phyloP scores from a whole-genome alignment of 2,888 invertebrate genomes.

The Pilophorus perplexus region DNA sequence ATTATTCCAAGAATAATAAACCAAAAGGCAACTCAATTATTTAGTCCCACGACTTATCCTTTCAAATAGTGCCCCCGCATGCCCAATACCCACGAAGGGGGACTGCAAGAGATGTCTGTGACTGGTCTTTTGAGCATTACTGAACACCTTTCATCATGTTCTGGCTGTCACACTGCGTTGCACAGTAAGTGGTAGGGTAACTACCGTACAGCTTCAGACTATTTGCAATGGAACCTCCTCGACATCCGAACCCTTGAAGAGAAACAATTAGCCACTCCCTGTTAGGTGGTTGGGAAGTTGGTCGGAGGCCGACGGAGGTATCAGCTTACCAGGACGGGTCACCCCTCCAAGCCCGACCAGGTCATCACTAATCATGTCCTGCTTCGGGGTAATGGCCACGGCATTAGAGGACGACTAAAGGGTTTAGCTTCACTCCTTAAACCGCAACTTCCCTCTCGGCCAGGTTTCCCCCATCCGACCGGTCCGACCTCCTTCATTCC shows the following conservation, averaged over 20 bases:
- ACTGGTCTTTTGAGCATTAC: too few species aligned
- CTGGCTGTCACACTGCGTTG: too few species aligned
- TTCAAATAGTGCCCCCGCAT: too few species aligned
- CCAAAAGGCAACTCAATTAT: too few species aligned
- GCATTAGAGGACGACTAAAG: conserved; percentile 40
- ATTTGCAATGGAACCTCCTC: too few species aligned
- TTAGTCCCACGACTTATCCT: too few species aligned
- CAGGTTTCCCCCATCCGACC: conserved; percentile 4
- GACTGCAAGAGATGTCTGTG: too few species aligned
- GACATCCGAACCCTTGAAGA: background rate
- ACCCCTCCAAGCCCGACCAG: background rate
- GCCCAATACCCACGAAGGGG: too few species aligned
- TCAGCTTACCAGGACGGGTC: conserved; percentile 21
- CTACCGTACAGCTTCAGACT: too few species aligned
- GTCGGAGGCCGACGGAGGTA: conserved; percentile 15
- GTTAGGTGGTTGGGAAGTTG: conserved; percentile 11
- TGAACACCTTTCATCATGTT: too few species aligned
- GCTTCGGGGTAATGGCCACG: conserved; percentile 31
- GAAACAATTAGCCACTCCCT: conserved; percentile 21
- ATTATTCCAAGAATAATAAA: too few species aligned
- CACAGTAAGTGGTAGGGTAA: too few species aligned
- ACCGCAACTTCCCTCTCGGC: conserved; percentile 34
- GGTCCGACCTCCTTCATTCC: conserved; percentile 26
- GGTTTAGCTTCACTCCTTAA: conserved; percentile 40
- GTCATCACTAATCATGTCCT: conserved; percentile 40